phyloP scores from a whole-genome alignment of 2,113 vertebrate species.

The Neotragus pygmaeus region DNA sequence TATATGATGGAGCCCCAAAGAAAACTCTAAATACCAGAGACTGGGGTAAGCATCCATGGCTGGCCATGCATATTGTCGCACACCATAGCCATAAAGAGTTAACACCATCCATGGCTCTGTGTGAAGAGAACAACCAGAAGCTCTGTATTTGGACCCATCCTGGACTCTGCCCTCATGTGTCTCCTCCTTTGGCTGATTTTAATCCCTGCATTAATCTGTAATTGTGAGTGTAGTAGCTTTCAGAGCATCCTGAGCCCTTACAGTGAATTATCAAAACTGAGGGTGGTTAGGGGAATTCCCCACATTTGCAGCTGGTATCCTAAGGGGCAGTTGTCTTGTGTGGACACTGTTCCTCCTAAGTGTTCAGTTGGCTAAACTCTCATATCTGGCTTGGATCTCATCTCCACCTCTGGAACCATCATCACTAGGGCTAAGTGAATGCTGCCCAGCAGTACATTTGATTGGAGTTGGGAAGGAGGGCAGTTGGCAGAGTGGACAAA shows the following conservation, averaged over 20 bases:
- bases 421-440: neutral
- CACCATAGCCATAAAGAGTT: neutral
- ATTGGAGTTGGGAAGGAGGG: neutral
- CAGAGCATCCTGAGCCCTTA: neutral
- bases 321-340: neutral
- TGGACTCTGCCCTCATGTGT: neutral
- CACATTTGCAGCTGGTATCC: neutral
- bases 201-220: neutral
- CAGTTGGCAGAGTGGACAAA: neutral
- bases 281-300: neutral
- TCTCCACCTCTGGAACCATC: neutral
- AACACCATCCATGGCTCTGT: neutral
- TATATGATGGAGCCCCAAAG: neutral
- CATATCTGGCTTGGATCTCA: neutral
- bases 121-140: neutral
- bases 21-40: neutral
- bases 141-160: neutral
- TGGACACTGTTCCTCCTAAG: neutral
- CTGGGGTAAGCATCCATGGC: neutral
- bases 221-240: neutral
- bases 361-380: neutral
- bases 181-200: neutral
- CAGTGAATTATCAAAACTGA: neutral
- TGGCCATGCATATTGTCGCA: neutral
- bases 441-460: neutral